Conservation (phyloP, 2,113 vertebrate species). For the Anser brachyrhynchus region DNA sequence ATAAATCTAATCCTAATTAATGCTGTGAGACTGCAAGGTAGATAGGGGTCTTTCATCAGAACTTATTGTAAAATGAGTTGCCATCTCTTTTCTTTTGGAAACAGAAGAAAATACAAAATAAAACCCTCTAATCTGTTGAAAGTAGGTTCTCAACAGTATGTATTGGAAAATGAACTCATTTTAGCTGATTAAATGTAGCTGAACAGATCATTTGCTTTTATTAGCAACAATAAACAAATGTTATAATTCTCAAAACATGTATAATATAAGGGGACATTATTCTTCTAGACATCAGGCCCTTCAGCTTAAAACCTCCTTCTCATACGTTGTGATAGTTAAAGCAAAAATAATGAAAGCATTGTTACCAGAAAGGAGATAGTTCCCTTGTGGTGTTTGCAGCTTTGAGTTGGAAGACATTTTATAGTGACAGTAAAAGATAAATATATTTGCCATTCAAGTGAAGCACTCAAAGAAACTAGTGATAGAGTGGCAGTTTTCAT, state of each 20-base stretch:
- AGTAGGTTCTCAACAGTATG: background rate
- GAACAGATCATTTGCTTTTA: conserved; percentile 39
- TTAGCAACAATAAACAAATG: conserved; percentile 25
- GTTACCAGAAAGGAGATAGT: conserved; percentile 8
- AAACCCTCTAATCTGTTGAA: background rate
- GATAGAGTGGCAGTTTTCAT: background rate
- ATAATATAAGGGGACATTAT: background rate
- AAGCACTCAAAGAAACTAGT: background rate
- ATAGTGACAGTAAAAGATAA: conserved; percentile 44
- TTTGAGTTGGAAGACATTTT: conserved; percentile 26
- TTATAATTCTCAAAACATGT: background rate
- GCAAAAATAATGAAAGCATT: background rate
- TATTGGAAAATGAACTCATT: background rate
- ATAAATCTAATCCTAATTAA: background rate
- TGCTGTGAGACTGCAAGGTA: background rate
- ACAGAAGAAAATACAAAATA: background rate
- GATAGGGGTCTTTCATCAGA: background rate
- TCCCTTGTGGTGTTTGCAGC: background rate
- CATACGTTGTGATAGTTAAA: background rate
- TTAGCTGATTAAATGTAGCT: background rate
- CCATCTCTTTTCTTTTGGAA: background rate
- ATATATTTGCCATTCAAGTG: conserved; percentile 14
- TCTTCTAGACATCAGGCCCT: background rate
- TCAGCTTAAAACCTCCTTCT: conserved; percentile 5
- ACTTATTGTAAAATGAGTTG: background rate